Base-by-base conservation (phyloP, 2,888 invertebrate species). In the Microplitis deprimator region DNA sequence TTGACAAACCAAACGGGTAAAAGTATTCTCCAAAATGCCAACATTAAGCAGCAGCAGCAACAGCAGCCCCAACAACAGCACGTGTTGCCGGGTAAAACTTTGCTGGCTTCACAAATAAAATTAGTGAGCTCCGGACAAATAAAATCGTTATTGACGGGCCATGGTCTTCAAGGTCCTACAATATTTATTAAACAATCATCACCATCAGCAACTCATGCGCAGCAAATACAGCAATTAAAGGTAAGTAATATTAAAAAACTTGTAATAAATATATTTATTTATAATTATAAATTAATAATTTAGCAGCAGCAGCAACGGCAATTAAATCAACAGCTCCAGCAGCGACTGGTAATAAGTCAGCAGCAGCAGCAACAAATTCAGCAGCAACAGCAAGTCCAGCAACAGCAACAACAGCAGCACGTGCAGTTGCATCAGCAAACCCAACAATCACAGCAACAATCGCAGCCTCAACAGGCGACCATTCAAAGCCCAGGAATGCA, bases 121-220 rank as follows among this genome's bases (percentile, higher is more conserved):
- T 81, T 90, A 38, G 89, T 90, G 13, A 89, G 89, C 65, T 86
- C 89, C 0, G 88, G 88, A 16, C 89, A 89, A 77, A 89, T 89
- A 71, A 89, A 89, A 65, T 89, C 89, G 0, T 81, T 89, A n/a
- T 82, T 89, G 3, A 88, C 89, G 0, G 86, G 89, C 1, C 89
- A 89, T 20, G 89, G 89, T 4, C 83, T 89, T n/a, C 89, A 88
- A 41, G 89, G 89, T 1, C 90, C 90, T 72, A 89, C 89, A 13
- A 89, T 89, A 82, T 89, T 89, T 50, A 89, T 89, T 41, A 89
- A 89, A 75, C 89, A 89, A 78, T 87, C 89, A 1, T 85, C 89
- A 1, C 83, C 88, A 4, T 84, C 88, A 0, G 81, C 85, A 5
- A 83, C 84, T 29, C 85, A 87, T 3, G 82, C 87, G 13, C 84